Base-by-base conservation (phyloP, 2,888 invertebrate species). In the Plebejus argus region DNA sequence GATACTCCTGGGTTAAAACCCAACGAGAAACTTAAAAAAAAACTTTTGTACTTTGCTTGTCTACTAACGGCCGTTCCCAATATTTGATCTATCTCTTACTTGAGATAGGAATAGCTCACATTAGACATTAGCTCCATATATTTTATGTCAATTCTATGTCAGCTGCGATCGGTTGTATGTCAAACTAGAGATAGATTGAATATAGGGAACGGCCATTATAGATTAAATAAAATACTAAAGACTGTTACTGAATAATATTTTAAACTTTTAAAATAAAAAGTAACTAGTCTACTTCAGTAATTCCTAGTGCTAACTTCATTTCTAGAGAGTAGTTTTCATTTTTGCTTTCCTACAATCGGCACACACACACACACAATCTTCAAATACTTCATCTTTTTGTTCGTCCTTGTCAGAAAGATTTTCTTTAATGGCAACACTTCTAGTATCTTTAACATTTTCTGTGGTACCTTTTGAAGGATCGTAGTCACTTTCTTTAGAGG, bases 301-400 rank as follows among this genome's bases (percentile, higher is more conserved):
- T 79, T 10, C 70, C 79, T n/a, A 82, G 77, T 0, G 80, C 82
- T 33, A 82, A 79, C 81, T 92, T 92, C 94, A 94, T 94, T 84
- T 94, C 94, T 71, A 94, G 81, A 5, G 92, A 90, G 81, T 90
- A 90, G 77, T 86, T 91, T 81, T 90, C 90, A 66, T 86, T 88
- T 6, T 74, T 77, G 0, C 72, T 28, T 56, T 80, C 80, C 80
- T 8, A 81, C 79, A 77, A 86, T 28, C 23, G 74, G 53, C 10
- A 33, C 86, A 89, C 90, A 3, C n/a, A n/a, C n/a, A n/a, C n/a
- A 88, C 82, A 76, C 92, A 92, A 82, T 93, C 92, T 82, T 91
- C 91, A 79, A 91, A 92, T 0, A 88, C 79, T 23, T 91, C 91
- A 33, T 78, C 70, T 78, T 81, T 77, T n/a, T 80, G 78, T 72